Conservation (phyloP, 2,113 vertebrate genomes). For the Perca schrenkii region DNA sequence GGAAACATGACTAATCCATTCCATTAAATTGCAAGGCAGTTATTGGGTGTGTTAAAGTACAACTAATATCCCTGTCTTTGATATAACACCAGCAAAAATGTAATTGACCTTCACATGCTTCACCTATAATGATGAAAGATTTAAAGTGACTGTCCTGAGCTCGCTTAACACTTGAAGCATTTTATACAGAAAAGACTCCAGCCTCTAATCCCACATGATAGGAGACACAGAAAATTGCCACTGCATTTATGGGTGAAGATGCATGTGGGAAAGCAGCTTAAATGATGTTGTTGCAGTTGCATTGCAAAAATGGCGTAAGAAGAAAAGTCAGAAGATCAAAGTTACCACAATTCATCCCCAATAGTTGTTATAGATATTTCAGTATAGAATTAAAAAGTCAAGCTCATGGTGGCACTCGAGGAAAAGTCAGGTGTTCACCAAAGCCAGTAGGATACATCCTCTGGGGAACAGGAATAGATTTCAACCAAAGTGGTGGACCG, state of each 20-base stretch:
- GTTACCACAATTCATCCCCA: neutral
- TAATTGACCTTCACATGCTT: neutral
- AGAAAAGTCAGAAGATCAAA: neutral
- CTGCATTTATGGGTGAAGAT: constrained; percentile 15
- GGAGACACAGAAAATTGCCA: constrained; percentile 9
- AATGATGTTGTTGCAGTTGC: neutral
- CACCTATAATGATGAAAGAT: neutral
- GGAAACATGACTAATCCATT: constrained; percentile 5
- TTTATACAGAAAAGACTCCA: constrained; percentile 31
- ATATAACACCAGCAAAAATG: neutral
- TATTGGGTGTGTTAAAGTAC: neutral
- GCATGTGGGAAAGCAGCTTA: constrained; percentile 32
- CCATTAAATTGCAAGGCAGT: neutral
- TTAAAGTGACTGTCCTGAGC: neutral
- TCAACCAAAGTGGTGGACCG: neutral
- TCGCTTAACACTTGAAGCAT: constrained; percentile 25
- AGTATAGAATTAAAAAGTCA: neutral
- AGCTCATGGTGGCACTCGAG: neutral
- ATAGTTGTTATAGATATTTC: neutral
- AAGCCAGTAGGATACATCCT: neutral
- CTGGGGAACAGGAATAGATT: neutral
- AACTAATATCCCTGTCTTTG: neutral
- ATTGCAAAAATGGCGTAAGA: neutral
- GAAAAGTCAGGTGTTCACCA: neutral
- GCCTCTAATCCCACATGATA: constrained; percentile 31